Evolutionary conservation across 2,888 invertebrate species (phyloP).

Genomic region (Acleris sparsana): DNA sequence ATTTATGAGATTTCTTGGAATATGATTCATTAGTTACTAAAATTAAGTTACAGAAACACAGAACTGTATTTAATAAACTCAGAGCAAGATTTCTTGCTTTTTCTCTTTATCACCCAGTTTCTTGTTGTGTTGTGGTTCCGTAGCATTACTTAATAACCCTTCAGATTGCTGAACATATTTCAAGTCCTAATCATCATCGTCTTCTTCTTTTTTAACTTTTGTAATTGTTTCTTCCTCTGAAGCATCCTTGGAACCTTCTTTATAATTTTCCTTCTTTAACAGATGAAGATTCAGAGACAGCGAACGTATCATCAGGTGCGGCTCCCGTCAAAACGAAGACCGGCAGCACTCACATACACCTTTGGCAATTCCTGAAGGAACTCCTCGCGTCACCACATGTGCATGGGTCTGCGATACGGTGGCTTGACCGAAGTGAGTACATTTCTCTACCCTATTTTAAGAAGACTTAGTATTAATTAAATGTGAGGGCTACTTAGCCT

Average conservation of each 20-base stretch:
- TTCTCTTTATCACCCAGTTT: too few species aligned
- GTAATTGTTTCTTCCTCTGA: not conserved
- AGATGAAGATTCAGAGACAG: slow-evolving; percentile 85
- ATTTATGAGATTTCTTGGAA: slow-evolving; percentile 14
- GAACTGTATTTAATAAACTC: not conserved
- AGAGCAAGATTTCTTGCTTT: too few species aligned
- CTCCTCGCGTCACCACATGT: slow-evolving; percentile 93
- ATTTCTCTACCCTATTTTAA: not conserved
- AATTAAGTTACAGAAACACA: not conserved
- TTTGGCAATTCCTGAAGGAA: slow-evolving; percentile 99
- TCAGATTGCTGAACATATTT: too few species aligned
- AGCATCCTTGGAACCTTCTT: not conserved
- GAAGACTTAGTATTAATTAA: not conserved
- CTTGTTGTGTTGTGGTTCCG: too few species aligned
- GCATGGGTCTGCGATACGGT: slow-evolving; percentile 97
- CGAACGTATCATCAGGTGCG: slow-evolving; percentile 56
- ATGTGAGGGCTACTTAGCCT: not conserved
- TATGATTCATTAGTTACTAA: slow-evolving; percentile 21
- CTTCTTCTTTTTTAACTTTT: not conserved
- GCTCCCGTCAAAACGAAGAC: slow-evolving; percentile 71
- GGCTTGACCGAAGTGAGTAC: slow-evolving; percentile 93
- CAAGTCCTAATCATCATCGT: not conserved
- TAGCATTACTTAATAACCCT: too few species aligned
- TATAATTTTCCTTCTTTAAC: slow-evolving; percentile 43
- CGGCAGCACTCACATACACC: slow-evolving; percentile 95